Base-by-base conservation (phyloP, 2,888 invertebrate genomes). In the Saturnia pavonia region DNA sequence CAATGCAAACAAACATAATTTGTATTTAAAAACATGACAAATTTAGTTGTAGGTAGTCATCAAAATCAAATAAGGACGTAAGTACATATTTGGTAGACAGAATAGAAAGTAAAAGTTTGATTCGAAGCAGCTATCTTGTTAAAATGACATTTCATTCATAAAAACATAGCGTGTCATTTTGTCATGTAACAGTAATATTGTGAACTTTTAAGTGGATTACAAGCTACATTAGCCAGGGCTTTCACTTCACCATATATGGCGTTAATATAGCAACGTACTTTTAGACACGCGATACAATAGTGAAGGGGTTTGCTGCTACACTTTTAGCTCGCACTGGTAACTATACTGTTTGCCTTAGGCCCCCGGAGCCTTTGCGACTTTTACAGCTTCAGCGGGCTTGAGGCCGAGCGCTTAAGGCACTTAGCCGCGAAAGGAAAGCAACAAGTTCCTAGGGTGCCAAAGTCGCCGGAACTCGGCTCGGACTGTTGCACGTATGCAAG, bases 201-300 rank as follows among this genome's bases (percentile, higher is more conserved):
- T 83, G 81, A 85, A 85, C 81, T 87, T 89, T 88, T 87, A 87
- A 89, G 86, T 88, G 89, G 85, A 89, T 90, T 89, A 90, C 87
- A 83, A 85, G 84, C 80, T 78, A 80, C 84, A 85, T 87, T 87
- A 88, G 85, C 81, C 80, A 79, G 74, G 78, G 86, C 85, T 88
- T 89, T 89, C 85, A 86, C 87, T 86, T 79, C 74, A 81, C 78
- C 77, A 81, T 83, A 85, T 84, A 86, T 80, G 79, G 80, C 78
- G 82, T 83, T 81, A 57, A 57, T 82, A 85, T 82, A 80, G 78
- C 81, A 80, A 79, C 85, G 82, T 85, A 85, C 90, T 87, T 89
- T 88, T 85, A 73, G 83, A 81, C 92, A 92, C 91, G 92, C 92
- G 85, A 92, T 84, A 74, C 72, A 57, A 54, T 0, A 22, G 84